phyloP scores from a whole-genome alignment of 2,888 invertebrate genomes.

The Julus scanicus region DNA sequence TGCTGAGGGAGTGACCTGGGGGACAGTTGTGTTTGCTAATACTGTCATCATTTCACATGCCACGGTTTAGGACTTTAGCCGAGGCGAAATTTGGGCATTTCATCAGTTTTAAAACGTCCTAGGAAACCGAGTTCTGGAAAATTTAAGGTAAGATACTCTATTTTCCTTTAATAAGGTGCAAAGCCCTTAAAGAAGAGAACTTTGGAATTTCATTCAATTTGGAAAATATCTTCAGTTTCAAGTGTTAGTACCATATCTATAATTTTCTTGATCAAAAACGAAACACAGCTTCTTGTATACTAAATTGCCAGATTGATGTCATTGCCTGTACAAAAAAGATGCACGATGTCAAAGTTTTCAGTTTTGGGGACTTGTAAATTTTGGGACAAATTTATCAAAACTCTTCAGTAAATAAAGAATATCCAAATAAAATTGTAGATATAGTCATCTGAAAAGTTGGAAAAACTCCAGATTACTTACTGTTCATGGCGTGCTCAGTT shows the following conservation, averaged over 20 bases:
- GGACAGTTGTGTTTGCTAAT: slow-evolving; percentile 21
- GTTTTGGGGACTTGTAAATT: no score
- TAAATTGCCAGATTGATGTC: no score
- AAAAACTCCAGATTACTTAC: background rate
- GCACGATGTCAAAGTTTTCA: no score
- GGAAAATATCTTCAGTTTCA: background rate
- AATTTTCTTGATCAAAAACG: no score
- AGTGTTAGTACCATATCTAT: no score
- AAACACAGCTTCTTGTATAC: no score
- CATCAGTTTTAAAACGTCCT: slow-evolving; percentile 1
- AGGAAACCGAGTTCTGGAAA: slow-evolving; percentile 7
- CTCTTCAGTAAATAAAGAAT: no score
- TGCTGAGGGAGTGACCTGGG: slow-evolving; percentile 37
- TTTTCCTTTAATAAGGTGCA: background rate
- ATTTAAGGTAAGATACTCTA: background rate
- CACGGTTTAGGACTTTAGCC: slow-evolving; percentile 25
- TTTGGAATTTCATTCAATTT: background rate
- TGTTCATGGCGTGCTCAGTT: background rate
- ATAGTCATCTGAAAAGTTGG: background rate
- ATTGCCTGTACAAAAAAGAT: no score
- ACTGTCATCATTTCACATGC: slow-evolving; percentile 16
- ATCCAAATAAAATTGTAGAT: no score
- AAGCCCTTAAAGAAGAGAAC: background rate
- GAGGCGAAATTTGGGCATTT: slow-evolving; percentile 18
- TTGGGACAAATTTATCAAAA: no score